Evolutionary conservation across 2,888 invertebrate genomes (phyloP).

Genomic region (Drosophila subquinaria): DNA sequence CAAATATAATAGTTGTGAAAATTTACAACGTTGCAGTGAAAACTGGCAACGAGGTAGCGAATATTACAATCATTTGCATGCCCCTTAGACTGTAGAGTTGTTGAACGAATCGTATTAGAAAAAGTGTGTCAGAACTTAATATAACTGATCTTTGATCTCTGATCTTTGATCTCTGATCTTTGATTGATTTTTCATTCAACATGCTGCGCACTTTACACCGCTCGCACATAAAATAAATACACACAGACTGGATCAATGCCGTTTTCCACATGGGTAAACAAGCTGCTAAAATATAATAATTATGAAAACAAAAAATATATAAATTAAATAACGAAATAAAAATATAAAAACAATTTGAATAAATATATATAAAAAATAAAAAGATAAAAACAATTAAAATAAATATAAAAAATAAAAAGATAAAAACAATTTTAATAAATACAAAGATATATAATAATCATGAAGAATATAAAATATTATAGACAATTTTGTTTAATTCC

Average conservation of each 20-base stretch:
- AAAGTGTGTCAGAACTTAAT: conserved; percentile 10
- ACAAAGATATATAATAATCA: neutral
- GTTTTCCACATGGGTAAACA: conserved; percentile 89
- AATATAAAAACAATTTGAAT: neutral
- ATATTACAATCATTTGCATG: conserved; percentile 19
- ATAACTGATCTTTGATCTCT: conserved; percentile 22
- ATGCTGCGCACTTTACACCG: conserved; percentile 58
- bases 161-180: conserved; percentile 44
- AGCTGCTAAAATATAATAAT: conserved; percentile 8
- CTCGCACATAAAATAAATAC: conserved; percentile 28
- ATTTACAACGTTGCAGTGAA: conserved; percentile 12
- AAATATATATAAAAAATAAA: neutral
- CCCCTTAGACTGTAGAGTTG: conserved; percentile 3
- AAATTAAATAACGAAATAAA: neutral
- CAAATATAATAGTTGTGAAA: conserved; percentile 3
- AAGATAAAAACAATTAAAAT: neutral
- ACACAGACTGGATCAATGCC: conserved; percentile 90
- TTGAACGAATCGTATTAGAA: neutral
- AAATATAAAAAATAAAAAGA: too few relatives aligned
- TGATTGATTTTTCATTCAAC: conserved; percentile 58
- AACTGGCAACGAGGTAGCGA: conserved; percentile 9
- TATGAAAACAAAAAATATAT: neutral
- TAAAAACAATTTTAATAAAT: neutral
- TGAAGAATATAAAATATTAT: neutral
- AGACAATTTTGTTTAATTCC: neutral